A percentile compares a stretch with the other conserved stretches of the same genome.
Conservation (phyloP, 2,888 invertebrate species). For the Eurois occulta region DNA sequence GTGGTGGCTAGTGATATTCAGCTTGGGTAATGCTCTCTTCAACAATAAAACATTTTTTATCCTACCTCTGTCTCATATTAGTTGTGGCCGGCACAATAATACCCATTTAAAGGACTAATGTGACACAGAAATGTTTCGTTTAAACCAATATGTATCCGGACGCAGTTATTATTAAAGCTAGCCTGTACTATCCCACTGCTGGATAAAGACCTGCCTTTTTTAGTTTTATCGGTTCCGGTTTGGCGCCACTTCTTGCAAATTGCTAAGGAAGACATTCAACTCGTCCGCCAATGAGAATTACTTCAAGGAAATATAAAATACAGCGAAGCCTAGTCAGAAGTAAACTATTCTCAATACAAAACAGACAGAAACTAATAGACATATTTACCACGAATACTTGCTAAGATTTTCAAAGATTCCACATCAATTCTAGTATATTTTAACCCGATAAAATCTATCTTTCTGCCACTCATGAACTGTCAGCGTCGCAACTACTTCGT, state of each 20-base stretch:
- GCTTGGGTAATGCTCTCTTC: too few relatives aligned
- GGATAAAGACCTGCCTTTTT: background rate
- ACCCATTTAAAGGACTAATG: too few relatives aligned
- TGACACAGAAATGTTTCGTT: too few relatives aligned
- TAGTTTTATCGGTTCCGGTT: too few relatives aligned
- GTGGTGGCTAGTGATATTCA: too few relatives aligned
- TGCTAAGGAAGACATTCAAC: background rate
- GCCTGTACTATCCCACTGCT: background rate
- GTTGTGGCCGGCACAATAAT: too few relatives aligned
- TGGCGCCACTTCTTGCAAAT: background rate
- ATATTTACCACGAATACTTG: conserved; percentile 6
- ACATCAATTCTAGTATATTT: conserved; percentile 45
- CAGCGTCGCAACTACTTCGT: conserved; percentile 20
- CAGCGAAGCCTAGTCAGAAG: background rate
- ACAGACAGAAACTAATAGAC: background rate
- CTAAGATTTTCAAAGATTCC: conserved; percentile 13
- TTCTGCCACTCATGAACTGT: conserved; percentile 50
- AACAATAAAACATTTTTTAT: too few relatives aligned
- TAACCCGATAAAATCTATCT: conserved; percentile 42
- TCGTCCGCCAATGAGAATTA: background rate
- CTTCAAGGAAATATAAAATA: background rate
- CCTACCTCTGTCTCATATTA: too few relatives aligned
- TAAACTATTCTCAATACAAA: background rate
- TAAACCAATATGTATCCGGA: background rate
- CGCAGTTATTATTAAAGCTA: background rate